These are phyloP conservation scores for Xyliphius kryptos DNA, from an alignment of 2,113 vertebrate genomes.

Conservation along the genomic window DNA sequence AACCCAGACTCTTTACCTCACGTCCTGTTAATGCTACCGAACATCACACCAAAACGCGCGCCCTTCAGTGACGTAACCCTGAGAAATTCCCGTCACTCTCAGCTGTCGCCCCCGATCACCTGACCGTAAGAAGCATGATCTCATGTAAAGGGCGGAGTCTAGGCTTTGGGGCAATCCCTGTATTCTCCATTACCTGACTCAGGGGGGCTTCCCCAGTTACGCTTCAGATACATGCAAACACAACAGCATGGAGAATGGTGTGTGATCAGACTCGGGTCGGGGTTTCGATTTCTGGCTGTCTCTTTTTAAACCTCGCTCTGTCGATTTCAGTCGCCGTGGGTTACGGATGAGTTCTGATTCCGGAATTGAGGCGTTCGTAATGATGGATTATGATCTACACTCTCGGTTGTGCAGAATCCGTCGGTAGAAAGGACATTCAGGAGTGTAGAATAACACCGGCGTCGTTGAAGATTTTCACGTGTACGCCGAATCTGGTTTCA, in stretches of 20 bases:
- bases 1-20: conserved; percentile 26
- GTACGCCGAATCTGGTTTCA: conserved; percentile 29
- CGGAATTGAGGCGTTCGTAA: no score
- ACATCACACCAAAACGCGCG: not conserved
- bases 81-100: conserved; percentile 48
- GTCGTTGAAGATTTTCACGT: not conserved
- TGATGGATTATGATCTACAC: no score
- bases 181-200: conserved; percentile 45
- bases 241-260: not conserved
- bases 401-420: no score
- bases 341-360: no score
- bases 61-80: conserved; percentile 14
- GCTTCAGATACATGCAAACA: not conserved
- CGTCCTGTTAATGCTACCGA: conserved; percentile 45
- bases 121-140: conserved; percentile 47
- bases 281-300: not conserved
- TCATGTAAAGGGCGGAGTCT: not conserved
- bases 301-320: no score
- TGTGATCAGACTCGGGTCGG: not conserved
- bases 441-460: no score
- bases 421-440: no score
- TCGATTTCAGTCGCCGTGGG: no score
- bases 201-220: conserved; percentile 47
- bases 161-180: conserved; percentile 52
- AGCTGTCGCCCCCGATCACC: conserved; percentile 51